Evolutionary conservation across 2,113 vertebrate genomes (phyloP).

Genomic region (Hippolais icterina): DNA sequence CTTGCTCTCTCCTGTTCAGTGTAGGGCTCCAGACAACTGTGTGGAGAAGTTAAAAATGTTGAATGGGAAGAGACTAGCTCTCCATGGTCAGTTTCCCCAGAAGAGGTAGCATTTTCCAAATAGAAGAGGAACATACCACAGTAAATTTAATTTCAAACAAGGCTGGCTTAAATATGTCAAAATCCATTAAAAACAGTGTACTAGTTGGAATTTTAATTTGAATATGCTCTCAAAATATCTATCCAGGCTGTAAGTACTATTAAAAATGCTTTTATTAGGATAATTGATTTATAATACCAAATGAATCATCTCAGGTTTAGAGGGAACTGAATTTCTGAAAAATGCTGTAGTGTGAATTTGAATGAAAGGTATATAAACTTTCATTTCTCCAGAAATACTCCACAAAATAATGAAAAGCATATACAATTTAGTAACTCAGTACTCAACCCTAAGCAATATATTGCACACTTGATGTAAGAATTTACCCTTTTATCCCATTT

Average conservation of each 20-base stretch:
- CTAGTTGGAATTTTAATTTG: not conserved
- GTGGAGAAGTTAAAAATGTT: not conserved
- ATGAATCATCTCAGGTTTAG: not conserved
- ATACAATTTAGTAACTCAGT: not conserved
- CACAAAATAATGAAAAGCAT: not conserved
- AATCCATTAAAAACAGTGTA: not conserved
- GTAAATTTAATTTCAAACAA: not conserved
- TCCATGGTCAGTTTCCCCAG: not conserved
- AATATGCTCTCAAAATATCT: not conserved
- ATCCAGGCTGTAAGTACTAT: not conserved
- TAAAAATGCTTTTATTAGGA: not conserved
- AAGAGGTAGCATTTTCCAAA: not conserved
- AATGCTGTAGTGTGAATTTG: not conserved
- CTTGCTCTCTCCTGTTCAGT: fast-evolving
- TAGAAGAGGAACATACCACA: not conserved
- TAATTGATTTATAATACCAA: not conserved
- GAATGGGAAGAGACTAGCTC: not conserved
- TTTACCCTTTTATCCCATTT: not conserved
- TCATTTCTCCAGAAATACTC: not conserved
- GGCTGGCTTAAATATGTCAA: not conserved
- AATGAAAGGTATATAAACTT: not conserved
- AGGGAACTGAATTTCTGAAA: not conserved
- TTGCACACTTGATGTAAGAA: not conserved
- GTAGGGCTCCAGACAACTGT: fast-evolving
- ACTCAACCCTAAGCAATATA: not conserved